Base-by-base conservation (phyloP, 2,113 vertebrate genomes). In the Xenopus tropicalis region DNA sequence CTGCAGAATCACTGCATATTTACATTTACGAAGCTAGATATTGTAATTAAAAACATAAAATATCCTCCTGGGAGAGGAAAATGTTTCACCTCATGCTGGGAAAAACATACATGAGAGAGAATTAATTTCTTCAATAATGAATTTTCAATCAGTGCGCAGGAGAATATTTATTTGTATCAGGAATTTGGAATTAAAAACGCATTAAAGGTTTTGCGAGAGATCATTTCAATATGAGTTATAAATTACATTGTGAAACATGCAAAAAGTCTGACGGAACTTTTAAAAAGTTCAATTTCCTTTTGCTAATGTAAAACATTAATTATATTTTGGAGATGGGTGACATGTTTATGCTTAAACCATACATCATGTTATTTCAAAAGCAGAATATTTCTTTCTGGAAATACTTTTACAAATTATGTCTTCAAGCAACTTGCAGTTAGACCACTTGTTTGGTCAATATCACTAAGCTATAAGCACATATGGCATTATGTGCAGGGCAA, bases 41-140 rank as follows among this genome's bases (percentile, higher is more conserved):
- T 48, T n/a, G 2, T 75, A 76, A 77, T 82, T 78, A 70, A 74
- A 81, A 82, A 72, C 44, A 73, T 67, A 74, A 74, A 68, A 68
- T 52, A 74, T 61, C 9, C 61, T 68, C 59, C 74, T 24, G 37
- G 14, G 24, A 80, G 8, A 83, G 78, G 44, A 81, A 83, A 80
- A 74, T 20, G 61, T 44, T 80, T 71, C 56, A 25, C 16, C 71
- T 62, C 11, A 44, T 11, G 25, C 66, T 61, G 76, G 14, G 3
- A 69, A 79, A 83, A 83, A 80, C 51, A 74, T 29, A 76, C 71
- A n/a, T 69, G 57, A 74, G 44, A 79, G 69, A 62, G 78, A 77
- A 79, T 85, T 20, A 57, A 51, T 70, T 70, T n/a, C 24, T 79
- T 83, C 70, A 72, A 25, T 80, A 68, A 56, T 52, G 48, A 62